Percentiles rank a stretch among this genome's conserved stretches.
These are phyloP conservation scores for Uropetala carovei DNA, from an alignment of 2,888 invertebrate species.

Conservation along the genomic window DNA sequence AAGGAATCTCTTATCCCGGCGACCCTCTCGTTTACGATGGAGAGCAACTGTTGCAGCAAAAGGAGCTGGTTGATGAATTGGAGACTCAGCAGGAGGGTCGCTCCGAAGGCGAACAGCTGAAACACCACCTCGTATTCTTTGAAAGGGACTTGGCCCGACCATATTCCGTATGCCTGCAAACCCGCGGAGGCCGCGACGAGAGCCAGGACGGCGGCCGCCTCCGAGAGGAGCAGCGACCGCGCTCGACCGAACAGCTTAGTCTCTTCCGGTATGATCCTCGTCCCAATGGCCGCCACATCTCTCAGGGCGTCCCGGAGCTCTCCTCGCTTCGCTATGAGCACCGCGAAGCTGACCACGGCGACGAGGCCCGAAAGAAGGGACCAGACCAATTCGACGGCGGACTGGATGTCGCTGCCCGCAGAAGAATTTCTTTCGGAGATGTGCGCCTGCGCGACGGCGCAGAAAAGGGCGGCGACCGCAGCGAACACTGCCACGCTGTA, in stretches of 20 bases:
- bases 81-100: constrained; percentile 30
- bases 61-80: constrained; percentile 56
- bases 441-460: constrained; percentile 40
- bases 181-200: constrained; percentile 7
- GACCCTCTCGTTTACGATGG: constrained; percentile 39
- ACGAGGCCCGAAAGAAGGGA: constrained; percentile 40
- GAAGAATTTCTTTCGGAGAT: constrained; percentile 19
- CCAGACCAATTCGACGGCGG: constrained; percentile 45
- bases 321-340: constrained; percentile 31
- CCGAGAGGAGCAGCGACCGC: constrained; percentile 20
- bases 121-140: constrained; percentile 50
- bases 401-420: constrained; percentile 6
- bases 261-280: constrained; percentile 8
- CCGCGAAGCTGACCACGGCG: constrained; percentile 48
- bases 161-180: constrained; percentile 33
- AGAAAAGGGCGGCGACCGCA: constrained; percentile 33
- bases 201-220: neutral
- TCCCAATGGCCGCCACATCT: constrained; percentile 16
- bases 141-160: neutral
- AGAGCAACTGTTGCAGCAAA: constrained; percentile 32
- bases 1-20: constrained; percentile 25
- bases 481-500: constrained; percentile 56
- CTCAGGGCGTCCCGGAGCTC: constrained; percentile 47
- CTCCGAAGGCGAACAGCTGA: constrained; percentile 42
- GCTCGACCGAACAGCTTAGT: constrained; percentile 28